Conservation (phyloP, 1,140 invertebrate species). For the Heliconius eleuchia region DNA sequence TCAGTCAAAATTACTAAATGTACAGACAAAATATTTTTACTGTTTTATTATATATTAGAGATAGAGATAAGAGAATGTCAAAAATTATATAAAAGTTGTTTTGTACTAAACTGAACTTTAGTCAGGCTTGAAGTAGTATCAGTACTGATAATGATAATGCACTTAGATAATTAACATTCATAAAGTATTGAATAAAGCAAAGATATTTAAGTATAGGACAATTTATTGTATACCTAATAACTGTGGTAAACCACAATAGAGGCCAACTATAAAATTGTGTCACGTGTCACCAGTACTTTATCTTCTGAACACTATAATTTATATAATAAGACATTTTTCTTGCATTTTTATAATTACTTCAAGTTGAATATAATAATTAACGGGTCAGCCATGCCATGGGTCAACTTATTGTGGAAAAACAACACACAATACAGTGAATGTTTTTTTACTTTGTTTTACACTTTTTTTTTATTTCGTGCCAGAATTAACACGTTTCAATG, state of each 20-base stretch:
- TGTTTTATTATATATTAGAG: no score
- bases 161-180: not conserved
- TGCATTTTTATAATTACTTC: not conserved
- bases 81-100: not conserved
- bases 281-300: not conserved
- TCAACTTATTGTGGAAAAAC: not conserved
- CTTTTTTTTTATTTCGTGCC: no score
- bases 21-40: no score
- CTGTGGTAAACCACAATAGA: not conserved
- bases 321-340: not conserved
- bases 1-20: no score
- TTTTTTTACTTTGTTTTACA: no score
- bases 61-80: no score
- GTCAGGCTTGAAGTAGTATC: not conserved
- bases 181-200: not conserved
- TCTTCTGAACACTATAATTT: not conserved
- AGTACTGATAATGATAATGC: not conserved
- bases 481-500: no score
- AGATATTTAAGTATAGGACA: not conserved
- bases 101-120: not conserved
- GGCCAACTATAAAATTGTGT: not conserved
- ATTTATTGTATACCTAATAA: constrained; percentile 4
- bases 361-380: not conserved
- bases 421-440: not conserved
- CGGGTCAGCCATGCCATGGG: not conserved